phyloP scores from a whole-genome alignment of 1,140 invertebrate species.

The Bactericera cockerelli region DNA sequence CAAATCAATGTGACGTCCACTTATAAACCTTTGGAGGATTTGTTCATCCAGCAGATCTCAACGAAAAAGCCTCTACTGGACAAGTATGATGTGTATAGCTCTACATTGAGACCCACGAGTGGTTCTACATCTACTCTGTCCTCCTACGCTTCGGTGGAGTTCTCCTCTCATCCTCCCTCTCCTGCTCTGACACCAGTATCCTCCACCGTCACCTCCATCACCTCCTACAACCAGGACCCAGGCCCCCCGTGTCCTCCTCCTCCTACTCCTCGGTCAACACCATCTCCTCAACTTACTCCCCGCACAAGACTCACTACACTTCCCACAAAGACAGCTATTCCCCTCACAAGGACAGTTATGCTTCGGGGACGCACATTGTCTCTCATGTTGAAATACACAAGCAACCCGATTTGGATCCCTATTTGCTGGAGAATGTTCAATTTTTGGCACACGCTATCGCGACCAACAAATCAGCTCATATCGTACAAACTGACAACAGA shows the following conservation, averaged over 20 bases:
- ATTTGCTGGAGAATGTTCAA: background rate
- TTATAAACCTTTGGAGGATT: background rate
- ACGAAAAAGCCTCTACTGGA: background rate
- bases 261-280: background rate
- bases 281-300: slow-evolving; percentile 2
- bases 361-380: background rate
- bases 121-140: background rate
- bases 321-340: background rate
- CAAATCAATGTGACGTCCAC: background rate
- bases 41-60: slow-evolving; percentile 4
- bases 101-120: background rate
- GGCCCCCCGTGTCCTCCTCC: background rate
- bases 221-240: background rate
- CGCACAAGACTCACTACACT: background rate
- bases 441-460: background rate
- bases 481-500: background rate
- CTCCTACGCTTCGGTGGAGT: background rate
- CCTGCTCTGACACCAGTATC: background rate
- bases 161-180: background rate
- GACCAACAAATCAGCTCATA: background rate
- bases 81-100: background rate
- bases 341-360: slow-evolving; percentile 1
- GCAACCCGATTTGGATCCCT: background rate
- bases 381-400: background rate
- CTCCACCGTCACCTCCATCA: background rate